Conservation (phyloP, 2,113 vertebrate genomes). For the Chrysochloris asiatica region DNA sequence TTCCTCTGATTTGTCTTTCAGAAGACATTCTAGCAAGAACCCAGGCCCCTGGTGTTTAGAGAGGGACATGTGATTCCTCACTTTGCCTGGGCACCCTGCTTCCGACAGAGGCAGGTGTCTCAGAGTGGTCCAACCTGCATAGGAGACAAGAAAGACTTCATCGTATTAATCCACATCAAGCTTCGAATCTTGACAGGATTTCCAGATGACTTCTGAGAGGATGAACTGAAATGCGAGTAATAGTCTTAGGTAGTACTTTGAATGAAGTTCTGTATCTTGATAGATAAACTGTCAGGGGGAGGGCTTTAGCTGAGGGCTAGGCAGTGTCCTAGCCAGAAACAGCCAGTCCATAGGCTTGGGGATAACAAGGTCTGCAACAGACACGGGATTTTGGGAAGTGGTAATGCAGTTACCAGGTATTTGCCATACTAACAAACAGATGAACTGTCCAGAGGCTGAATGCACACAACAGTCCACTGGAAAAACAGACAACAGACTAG, state of each 20-base stretch:
- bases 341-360: not conserved
- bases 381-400: not conserved
- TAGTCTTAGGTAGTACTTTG: not conserved
- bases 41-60: not conserved
- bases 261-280: not conserved
- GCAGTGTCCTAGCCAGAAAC: not conserved
- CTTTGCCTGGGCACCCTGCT: not conserved
- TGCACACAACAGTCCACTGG: not conserved
- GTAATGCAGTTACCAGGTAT: not conserved
- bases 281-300: not conserved
- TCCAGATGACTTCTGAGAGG: not conserved
- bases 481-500: not conserved
- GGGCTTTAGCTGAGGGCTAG: not conserved
- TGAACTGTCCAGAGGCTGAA: not conserved
- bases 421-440: not conserved
- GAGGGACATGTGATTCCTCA: not conserved
- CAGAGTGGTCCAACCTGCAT: not conserved
- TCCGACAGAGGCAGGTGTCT: not conserved
- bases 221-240: not conserved
- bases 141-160: not conserved
- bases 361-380: not conserved
- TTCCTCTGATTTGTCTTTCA: not conserved
- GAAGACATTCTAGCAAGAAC: not conserved
- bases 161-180: not conserved
- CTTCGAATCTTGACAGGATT: not conserved